Conservation (phyloP, 2,113 vertebrate species). For the Rhynchomys soricoides region DNA sequence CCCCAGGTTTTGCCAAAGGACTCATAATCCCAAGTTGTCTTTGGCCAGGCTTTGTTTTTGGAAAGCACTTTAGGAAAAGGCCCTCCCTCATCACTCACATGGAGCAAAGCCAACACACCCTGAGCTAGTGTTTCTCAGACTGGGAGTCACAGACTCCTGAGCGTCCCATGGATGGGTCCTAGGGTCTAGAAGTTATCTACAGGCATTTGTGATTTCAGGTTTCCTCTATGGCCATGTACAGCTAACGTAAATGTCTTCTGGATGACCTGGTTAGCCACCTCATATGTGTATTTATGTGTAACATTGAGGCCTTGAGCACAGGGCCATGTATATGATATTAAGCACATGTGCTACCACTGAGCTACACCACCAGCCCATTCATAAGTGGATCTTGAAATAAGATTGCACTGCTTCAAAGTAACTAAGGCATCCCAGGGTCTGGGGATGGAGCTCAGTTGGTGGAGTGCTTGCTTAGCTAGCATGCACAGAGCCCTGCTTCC, state of each 20-base stretch:
- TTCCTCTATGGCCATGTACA: background rate
- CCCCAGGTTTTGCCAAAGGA: background rate
- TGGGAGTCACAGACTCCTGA: background rate
- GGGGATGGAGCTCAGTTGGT: background rate
- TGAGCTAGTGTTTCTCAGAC: background rate
- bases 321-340: background rate
- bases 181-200: background rate
- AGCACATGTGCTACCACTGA: background rate
- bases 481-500: background rate
- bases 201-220: conserved; percentile 27
- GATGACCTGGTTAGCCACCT: background rate
- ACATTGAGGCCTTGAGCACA: background rate
- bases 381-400: background rate
- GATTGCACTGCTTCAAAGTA: background rate
- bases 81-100: background rate
- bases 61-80: conserved; percentile 22
- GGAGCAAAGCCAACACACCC: background rate
- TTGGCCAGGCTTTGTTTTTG: conserved; percentile 24
- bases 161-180: background rate
- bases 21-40: background rate
- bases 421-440: background rate
- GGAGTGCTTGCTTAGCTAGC: too few species aligned
- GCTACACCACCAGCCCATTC: background rate
- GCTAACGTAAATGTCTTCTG: background rate
- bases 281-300: background rate